Base-by-base conservation (phyloP, 1,140 invertebrate species). In the Lysiphlebus fabarum region DNA sequence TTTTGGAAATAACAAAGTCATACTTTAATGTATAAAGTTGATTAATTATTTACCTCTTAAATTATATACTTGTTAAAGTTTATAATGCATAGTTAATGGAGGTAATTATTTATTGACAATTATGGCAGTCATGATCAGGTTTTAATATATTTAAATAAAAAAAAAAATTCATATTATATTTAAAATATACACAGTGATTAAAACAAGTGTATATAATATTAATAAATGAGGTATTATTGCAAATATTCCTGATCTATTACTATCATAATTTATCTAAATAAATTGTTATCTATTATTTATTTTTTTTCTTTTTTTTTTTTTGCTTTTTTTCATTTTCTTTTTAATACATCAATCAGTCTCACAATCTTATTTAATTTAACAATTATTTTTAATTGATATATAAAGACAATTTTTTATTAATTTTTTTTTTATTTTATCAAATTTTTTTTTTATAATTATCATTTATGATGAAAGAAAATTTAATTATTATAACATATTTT, bases 261-360 rank as follows among this genome's bases (percentile, higher is more conserved):
- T 74, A 56, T 44, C 73, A 70, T 69, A 74, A 69, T 71, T 63
- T 69, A 70, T 67, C 64, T 73, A 69, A 71, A 71, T 73, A 74
- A 74, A 74, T 70, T 56, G 56, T 73, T 71, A 76, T 70, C 66
- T 71, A 64, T 67, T n/a, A n/a, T n/a, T n/a, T n/a, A n/a, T n/a
- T n/a, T n/a, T n/a, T n/a, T n/a, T n/a, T 17, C 3, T 17, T 17
- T 17, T 17, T 17, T 17, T 17, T 17, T 17, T 17, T 17, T 17
- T 17, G 1, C 1, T 3, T 51, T 38, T 51, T n/a, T 51, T 51
- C 38, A 34, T 51, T 51, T 47, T 51, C 11, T 10, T 40, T 51
- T 75, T 72, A 70, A 75, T 72, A 75, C 62, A 73, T 73, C 74
- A 67, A 76, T 78, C 77, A 79, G 77, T 78, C 76, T 79, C 76